Evolutionary conservation across 2,797 vertebrate species (phyloP).

Genomic region (Chiloscyllium punctatum): DNA sequence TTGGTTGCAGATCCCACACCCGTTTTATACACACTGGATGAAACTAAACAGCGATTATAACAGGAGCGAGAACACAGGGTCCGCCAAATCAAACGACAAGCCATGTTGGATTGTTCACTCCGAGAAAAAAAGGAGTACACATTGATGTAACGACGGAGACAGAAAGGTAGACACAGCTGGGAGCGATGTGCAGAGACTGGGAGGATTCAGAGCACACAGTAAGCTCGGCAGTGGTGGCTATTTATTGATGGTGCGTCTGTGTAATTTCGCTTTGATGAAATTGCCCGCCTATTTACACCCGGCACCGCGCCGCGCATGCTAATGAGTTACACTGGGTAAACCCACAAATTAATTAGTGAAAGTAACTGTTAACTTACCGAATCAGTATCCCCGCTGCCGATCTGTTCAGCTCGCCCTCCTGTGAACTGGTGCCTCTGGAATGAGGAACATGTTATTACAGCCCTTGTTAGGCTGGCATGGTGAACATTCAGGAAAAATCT

Average conservation of each 20-base stretch:
- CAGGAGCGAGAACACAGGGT: not conserved
- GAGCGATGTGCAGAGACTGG: too few species aligned
- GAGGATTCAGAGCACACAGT: slow-evolving; percentile 8
- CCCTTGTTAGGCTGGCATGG: slow-evolving; percentile 40
- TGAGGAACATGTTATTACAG: slow-evolving; percentile 41
- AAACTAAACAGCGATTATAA: not conserved
- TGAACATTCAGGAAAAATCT: slow-evolving; percentile 45
- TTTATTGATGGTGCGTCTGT: slow-evolving; percentile 41
- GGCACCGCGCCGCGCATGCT: slow-evolving; percentile 46
- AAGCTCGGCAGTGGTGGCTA: slow-evolving; percentile 40
- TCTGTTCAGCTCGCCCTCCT: slow-evolving; percentile 41
- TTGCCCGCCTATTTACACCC: slow-evolving; percentile 46
- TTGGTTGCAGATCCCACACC: not conserved
- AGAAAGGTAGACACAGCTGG: not conserved
- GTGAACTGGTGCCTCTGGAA: slow-evolving; percentile 42
- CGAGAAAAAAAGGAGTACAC: not conserved
- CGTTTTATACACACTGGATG: not conserved
- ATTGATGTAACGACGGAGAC: not conserved
- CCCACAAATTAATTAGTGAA: slow-evolving; percentile 50
- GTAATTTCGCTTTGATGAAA: slow-evolving; percentile 44
- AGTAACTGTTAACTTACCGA: slow-evolving; percentile 53
- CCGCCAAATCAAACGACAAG: not conserved
- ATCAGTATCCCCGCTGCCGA: slow-evolving; percentile 49
- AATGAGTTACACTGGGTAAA: slow-evolving; percentile 50
- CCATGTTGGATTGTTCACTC: not conserved